Percentiles rank a stretch among this genome's conserved stretches.
Conservation (phyloP, 1,140 invertebrate genomes). For the Oscheius sp. region DNA sequence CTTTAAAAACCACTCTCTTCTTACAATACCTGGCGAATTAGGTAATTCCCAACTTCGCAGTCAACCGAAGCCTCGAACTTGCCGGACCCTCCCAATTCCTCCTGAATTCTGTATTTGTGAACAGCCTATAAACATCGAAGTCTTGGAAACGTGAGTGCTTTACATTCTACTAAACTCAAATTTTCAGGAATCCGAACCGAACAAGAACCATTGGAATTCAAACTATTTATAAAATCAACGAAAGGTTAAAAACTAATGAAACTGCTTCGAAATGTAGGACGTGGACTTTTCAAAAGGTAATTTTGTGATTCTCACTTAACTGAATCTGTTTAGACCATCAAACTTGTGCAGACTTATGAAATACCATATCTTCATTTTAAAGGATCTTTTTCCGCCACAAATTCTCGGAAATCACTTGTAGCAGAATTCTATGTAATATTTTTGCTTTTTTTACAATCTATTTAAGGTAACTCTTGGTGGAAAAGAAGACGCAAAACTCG, state of each 20-base stretch:
- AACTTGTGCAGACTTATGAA: too few species aligned
- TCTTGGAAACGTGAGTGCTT: not conserved
- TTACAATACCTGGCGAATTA: not conserved
- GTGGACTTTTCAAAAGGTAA: not conserved
- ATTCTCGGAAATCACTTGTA: too few species aligned
- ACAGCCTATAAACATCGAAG: not conserved
- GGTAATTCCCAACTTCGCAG: conserved; percentile 1
- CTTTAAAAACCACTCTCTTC: not conserved
- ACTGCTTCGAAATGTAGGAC: not conserved
- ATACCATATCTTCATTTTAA: too few species aligned
- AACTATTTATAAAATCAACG: not conserved
- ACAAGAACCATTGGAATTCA: not conserved
- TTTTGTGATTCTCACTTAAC: too few species aligned
- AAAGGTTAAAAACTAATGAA: not conserved
- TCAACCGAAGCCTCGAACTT: conserved; percentile 12
- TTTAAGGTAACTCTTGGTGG: not conserved
- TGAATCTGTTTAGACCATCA: too few species aligned
- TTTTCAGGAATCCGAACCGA: not conserved
- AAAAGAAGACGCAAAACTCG: not conserved
- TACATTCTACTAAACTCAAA: not conserved
- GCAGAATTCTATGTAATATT: not conserved
- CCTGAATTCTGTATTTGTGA: conserved; percentile 24
- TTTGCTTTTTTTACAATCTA: not conserved
- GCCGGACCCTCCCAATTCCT: conserved; percentile 15
- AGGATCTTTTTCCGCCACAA: not conserved